A percentile compares a stretch with the other conserved stretches of the same genome.
Conservation (phyloP, 2,888 invertebrate species). For the Xylota segnis region DNA sequence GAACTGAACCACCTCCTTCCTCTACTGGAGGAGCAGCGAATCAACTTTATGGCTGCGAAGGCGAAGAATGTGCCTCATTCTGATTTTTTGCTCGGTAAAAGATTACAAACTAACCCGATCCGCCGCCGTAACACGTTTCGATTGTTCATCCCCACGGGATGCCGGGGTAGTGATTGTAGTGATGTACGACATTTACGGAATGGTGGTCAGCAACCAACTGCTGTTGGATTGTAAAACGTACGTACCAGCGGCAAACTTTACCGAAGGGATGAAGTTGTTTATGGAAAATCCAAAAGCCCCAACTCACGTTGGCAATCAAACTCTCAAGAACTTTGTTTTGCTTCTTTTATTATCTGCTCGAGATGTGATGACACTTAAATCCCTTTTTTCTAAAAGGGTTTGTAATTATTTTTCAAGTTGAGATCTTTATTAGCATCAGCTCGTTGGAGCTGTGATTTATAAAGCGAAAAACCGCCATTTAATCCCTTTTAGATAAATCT, state of each 20-base stretch:
- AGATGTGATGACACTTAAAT: conserved; percentile 66
- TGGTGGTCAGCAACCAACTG: conserved; percentile 46
- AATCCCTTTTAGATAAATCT: conserved; percentile 61
- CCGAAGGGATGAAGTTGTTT: conserved; percentile 21
- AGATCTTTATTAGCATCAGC: conserved; percentile 66
- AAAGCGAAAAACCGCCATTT: conserved; percentile 59
- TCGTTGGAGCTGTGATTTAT: conserved; percentile 63
- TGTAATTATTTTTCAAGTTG: conserved; percentile 63
- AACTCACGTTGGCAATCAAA: conserved; percentile 63
- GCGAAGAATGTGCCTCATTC: conserved; percentile 49
- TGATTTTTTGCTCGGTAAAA: conserved; percentile 1
- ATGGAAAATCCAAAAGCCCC: conserved; percentile 20
- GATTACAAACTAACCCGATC: conserved; percentile 8
- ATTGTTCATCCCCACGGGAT: conserved; percentile 34
- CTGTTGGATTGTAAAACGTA: conserved; percentile 9
- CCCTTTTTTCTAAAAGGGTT: conserved; percentile 53
- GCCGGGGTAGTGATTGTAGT: conserved; percentile 16
- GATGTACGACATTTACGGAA: conserved; percentile 24
- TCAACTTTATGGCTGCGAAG: conserved; percentile 64
- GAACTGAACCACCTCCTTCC: conserved; percentile 5
- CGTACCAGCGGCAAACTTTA: background rate
- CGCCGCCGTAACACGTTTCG: conserved; percentile 36
- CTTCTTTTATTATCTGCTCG: conserved; percentile 61
- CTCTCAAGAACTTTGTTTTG: conserved; percentile 28
- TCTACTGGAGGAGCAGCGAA: conserved; percentile 7